phyloP scores from a whole-genome alignment of 2,888 invertebrate species.

The Polyommatus icarus region DNA sequence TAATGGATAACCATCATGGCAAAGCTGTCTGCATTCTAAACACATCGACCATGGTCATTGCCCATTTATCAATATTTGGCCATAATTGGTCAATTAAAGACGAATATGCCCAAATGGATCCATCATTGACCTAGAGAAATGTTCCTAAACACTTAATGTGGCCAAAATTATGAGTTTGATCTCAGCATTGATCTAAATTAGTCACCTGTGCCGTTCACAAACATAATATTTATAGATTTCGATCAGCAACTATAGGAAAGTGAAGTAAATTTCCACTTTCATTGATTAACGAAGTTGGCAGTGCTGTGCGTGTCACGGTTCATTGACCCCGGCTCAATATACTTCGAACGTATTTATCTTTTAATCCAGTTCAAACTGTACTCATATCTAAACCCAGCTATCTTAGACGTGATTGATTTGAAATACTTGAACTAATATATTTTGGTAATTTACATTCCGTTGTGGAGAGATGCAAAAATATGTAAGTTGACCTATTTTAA shows the following conservation, averaged over 20 bases:
- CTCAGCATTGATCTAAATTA: not conserved
- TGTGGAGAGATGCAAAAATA: no score
- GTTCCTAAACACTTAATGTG: no score
- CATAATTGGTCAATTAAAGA: no score
- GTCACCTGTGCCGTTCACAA: not conserved
- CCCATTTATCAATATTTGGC: no score
- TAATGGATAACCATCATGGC: no score
- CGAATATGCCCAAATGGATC: no score
- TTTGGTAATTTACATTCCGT: no score
- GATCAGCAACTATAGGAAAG: not conserved
- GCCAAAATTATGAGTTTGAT: no score
- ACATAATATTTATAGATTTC: not conserved
- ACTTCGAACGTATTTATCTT: not conserved
- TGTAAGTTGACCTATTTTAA: no score
- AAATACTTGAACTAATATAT: not conserved
- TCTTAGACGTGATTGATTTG: not conserved
- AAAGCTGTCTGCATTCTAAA: no score
- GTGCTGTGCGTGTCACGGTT: not conserved
- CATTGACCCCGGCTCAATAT: not conserved
- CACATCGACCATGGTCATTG: no score
- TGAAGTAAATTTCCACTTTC: slow-evolving; percentile 3
- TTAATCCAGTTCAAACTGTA: not conserved
- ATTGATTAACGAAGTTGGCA: not conserved
- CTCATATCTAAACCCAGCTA: not conserved
- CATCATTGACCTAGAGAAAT: no score